These are phyloP conservation scores for Aphelenchoides fujianensis DNA, from an alignment of 1,140 invertebrate species.

Conservation along the genomic window DNA sequence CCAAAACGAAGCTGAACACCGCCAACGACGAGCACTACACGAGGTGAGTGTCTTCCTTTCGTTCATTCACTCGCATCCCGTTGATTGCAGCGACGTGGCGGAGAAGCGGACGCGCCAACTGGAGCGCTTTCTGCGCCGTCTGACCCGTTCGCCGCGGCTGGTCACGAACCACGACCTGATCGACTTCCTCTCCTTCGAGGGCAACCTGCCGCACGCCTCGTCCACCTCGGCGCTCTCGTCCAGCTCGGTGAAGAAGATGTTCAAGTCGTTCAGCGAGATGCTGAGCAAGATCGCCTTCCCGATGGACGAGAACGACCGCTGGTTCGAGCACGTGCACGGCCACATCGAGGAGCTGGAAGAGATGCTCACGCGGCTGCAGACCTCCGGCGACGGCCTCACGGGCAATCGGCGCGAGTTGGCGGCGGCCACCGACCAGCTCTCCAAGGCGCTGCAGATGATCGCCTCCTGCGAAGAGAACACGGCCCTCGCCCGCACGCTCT, in stretches of 20 bases:
- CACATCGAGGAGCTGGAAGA: slow-evolving; percentile 87
- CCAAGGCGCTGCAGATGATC: slow-evolving; percentile 82
- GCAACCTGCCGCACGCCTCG: slow-evolving; percentile 87
- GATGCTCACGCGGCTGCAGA: slow-evolving; percentile 81
- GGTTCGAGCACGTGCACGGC: slow-evolving; percentile 93
- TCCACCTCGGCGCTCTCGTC: slow-evolving; percentile 92
- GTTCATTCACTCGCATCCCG: slow-evolving; percentile 28
- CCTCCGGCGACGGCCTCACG: slow-evolving; percentile 82
- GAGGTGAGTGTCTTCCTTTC: slow-evolving; percentile 64
- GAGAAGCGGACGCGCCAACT: slow-evolving; percentile 83
- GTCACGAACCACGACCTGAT: slow-evolving; percentile 86
- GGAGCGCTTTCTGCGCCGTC: slow-evolving; percentile 87
- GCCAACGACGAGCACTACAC: slow-evolving; percentile 67
- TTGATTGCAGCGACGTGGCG: slow-evolving; percentile 74
- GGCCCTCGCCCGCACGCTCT: slow-evolving; percentile 76
- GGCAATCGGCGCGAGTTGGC: slow-evolving; percentile 82
- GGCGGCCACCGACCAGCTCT: slow-evolving; percentile 73
- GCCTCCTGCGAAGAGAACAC: slow-evolving; percentile 92
- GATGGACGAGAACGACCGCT: slow-evolving; percentile 98
- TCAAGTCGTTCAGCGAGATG: slow-evolving; percentile 93
- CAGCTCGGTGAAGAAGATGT: slow-evolving; percentile 83
- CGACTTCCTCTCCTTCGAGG: slow-evolving; percentile 89
- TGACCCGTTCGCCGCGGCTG: slow-evolving; percentile 82
- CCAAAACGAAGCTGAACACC: slow-evolving; percentile 90
- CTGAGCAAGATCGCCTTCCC: slow-evolving; percentile 80